Conservation (phyloP, 2,888 invertebrate genomes). For the Harpalus rubripes region DNA sequence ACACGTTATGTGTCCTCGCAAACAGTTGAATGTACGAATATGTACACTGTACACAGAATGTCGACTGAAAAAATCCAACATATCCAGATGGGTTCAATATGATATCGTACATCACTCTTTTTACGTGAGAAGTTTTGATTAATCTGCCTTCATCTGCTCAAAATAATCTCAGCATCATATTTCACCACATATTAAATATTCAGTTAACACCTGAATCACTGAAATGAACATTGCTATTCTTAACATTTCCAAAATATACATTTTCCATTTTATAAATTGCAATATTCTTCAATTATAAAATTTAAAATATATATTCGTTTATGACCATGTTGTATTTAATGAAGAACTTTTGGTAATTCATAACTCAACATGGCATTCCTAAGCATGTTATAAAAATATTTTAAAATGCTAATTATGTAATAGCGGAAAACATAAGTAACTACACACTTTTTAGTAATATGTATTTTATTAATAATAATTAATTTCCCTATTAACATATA, state of each 20-base stretch:
- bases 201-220: not conserved
- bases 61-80: constrained; percentile 17
- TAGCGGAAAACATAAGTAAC: not conserved
- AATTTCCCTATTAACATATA: too few relatives aligned
- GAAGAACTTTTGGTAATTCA: constrained; percentile 4
- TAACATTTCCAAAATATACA: not conserved
- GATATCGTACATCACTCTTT: constrained; percentile 5
- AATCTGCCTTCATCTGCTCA: constrained; percentile 22
- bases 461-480: too few relatives aligned
- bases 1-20: not conserved
- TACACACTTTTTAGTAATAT: too few relatives aligned
- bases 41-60: constrained; percentile 34
- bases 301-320: too few relatives aligned
- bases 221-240: not conserved
- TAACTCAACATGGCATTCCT: not conserved
- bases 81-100: not conserved
- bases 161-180: constrained; percentile 10
- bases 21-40: not conserved
- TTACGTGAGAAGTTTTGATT: not conserved
- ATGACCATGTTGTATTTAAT: not conserved
- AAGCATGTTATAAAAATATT: not conserved
- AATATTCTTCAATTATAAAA: too few relatives aligned
- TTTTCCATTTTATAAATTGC: too few relatives aligned
- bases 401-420: not conserved
- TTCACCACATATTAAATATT: constrained; percentile 2